phyloP scores from a whole-genome alignment of 1,140 invertebrate species.

The Agrypnia vestita region DNA sequence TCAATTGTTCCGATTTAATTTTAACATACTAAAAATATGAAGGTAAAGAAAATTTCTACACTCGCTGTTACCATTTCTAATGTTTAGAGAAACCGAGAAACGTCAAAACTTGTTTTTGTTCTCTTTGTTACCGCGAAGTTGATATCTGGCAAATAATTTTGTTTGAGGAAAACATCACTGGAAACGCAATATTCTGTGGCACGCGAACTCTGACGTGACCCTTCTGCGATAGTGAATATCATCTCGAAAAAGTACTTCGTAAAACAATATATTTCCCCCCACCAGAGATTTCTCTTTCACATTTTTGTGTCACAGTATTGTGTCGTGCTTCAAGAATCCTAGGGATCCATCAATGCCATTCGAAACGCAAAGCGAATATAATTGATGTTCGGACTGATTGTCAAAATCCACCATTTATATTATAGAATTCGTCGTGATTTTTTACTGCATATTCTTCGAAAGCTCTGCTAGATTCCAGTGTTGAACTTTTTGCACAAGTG shows the following conservation, averaged over 20 bases:
- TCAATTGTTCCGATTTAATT: no score
- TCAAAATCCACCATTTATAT: neutral
- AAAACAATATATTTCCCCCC: constrained; percentile 49
- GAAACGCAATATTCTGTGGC: constrained; percentile 30
- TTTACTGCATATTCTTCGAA: no score
- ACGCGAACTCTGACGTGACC: constrained; percentile 49
- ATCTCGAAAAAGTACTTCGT: neutral
- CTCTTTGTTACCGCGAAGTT: constrained; percentile 25
- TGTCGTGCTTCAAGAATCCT: constrained; percentile 3
- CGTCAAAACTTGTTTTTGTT: constrained; percentile 45
- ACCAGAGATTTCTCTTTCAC: constrained; percentile 56
- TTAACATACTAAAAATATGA: neutral
- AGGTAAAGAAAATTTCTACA: constrained; percentile 35
- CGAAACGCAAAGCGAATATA: constrained; percentile 30
- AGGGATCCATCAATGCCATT: constrained; percentile 19
- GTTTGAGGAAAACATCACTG: constrained; percentile 14
- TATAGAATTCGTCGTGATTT: neutral
- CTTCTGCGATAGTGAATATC: constrained; percentile 44
- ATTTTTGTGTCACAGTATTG: constrained; percentile 43
- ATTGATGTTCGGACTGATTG: constrained; percentile 22
- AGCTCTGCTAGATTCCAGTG: neutral
- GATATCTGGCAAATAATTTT: neutral
- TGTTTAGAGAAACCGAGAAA: neutral
- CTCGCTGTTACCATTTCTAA: constrained; percentile 2
- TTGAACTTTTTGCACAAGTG: constrained; percentile 24